Percentiles rank a stretch among this genome's conserved stretches.
Evolutionary conservation across 1,140 invertebrate species (phyloP).

Genomic region (Doryteuthis pealeii): DNA sequence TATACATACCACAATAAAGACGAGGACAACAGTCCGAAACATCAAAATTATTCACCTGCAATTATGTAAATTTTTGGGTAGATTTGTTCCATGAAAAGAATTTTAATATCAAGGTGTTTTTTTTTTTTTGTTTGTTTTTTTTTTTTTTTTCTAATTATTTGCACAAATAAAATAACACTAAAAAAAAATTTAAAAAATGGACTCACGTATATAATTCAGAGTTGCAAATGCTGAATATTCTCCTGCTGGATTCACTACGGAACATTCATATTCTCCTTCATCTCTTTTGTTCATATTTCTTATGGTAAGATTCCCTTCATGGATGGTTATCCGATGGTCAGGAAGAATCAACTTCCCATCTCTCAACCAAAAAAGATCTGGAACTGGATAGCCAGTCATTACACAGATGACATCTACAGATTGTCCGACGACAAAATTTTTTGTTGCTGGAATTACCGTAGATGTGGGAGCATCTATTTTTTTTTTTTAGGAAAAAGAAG

Average conservation of each 20-base stretch:
- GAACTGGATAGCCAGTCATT: constrained; percentile 46
- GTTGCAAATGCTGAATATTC: constrained; percentile 34
- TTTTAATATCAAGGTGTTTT: no score
- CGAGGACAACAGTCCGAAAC: no score
- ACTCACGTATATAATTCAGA: constrained; percentile 51
- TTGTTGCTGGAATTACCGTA: constrained; percentile 44
- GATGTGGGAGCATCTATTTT: constrained; percentile 58
- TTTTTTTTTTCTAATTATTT: no score
- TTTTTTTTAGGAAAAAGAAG: neutral
- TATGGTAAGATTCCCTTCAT: constrained; percentile 39
- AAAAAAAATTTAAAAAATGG: no score
- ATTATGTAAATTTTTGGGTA: no score
- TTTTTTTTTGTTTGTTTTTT: no score
- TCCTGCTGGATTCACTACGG: constrained; percentile 54
- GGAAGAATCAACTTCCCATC: constrained; percentile 36
- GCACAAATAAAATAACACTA: no score
- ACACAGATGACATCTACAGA: constrained; percentile 44
- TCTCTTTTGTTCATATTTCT: constrained; percentile 41
- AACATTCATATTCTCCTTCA: constrained; percentile 53
- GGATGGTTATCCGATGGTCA: constrained; percentile 32
- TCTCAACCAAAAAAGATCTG: constrained; percentile 45
- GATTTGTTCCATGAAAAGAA: no score
- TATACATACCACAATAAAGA: no score
- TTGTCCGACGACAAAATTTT: constrained; percentile 51
- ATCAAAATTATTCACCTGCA: no score